Evolutionary conservation across 2,888 invertebrate species (phyloP), one percentile per base, ranked within the genome.

Genomic region (Pollenia amentaria): DNA sequence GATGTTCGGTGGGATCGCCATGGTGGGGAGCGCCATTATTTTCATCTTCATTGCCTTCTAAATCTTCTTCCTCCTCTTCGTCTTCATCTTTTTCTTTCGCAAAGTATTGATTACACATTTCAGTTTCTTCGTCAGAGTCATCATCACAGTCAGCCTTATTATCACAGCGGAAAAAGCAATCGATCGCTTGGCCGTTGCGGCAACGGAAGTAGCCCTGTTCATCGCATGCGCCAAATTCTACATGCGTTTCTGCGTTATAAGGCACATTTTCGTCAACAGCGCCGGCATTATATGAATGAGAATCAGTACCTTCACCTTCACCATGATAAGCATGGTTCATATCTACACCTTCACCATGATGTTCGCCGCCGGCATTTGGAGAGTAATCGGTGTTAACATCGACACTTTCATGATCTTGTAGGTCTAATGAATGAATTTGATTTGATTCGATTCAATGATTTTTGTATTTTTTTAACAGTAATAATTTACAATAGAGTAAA

Each of bases 151-250:
- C 80, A 40, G 16, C 44, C 29, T 85, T 76, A 21, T 82, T 48
- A 44, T 80, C 78, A 53, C 77, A 57, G 42, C 64, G 82, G 53
- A 48, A 80, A 14, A 64, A 29, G n/a, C 94, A 93, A 48, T 94
- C 93, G 85, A 97, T 95, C 89, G 96, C 95, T 8, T 94, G 94
- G 1, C 95, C 90, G 80, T 95, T 95, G n/a, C 89, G 90, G 91
- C 97, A 97, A 87, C 94, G 94, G 93, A 95, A 96, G 89, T 95
- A 94, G 87, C 95, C 94, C 0, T 93, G 21, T 6, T 18, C 57
- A 18, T 83, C 83, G 53, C 78, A 79, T 42, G 75, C 72, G 11
- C 75, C 73, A 62, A 75, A 79, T 1, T 40, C 16, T 14, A 7
- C 3, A 16, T 65, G 77, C 29, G 8, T 55, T 18, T 12, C 10